Base-by-base conservation (phyloP, 1,140 invertebrate species). In the Drosophila serrata region DNA sequence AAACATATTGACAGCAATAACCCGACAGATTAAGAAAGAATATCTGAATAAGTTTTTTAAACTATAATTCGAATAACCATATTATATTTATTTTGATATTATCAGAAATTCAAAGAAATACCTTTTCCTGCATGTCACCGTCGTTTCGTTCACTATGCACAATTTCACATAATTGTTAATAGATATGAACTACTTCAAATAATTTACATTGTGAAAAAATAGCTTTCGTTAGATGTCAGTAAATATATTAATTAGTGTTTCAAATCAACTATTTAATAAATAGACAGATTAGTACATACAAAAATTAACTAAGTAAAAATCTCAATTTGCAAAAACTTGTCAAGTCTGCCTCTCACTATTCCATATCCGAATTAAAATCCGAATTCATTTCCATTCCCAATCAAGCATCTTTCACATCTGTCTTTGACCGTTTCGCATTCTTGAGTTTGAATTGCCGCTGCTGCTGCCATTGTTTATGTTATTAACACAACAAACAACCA, bases 401-500 rank as follows among this genome's bases (percentile, higher is more conserved):
- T 61, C 48, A 39, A 27, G 22, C 17, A 29, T 62, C 31, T 53
- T n/a, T 27, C 7, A 15, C 13, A 55, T 67, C 48, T n/a, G 17
- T 43, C 48, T 40, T 33, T 58, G 43, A 40, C 29, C 42, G 68
- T 39, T 70, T 57, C 35, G 64, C 11, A 48, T 72, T 72, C 68
- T 69, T 58, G 27, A 45, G 51, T 35, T 49, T 11, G 27, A 61
- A 48, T 49, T 56, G 39, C 51, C 29, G 49, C 15, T 48, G 35
- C 17, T 48, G 49, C 17, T 65, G 51, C 29, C 69, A 27, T 45
- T 75, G 64, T 84, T 84, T 75, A 59, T 67, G 72, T 73, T 85
- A 84, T 84, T 81, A 81, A 81, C 72, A 81, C 77, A 75, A 84
- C 72, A 85, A 84, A 84, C 62, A 85, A 85, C 58, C 81, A 84